Evolutionary conservation across 2,797 vertebrate genomes (phyloP), one percentile per base, ranked within the genome.

Genomic region (Sebastes miniatus): DNA sequence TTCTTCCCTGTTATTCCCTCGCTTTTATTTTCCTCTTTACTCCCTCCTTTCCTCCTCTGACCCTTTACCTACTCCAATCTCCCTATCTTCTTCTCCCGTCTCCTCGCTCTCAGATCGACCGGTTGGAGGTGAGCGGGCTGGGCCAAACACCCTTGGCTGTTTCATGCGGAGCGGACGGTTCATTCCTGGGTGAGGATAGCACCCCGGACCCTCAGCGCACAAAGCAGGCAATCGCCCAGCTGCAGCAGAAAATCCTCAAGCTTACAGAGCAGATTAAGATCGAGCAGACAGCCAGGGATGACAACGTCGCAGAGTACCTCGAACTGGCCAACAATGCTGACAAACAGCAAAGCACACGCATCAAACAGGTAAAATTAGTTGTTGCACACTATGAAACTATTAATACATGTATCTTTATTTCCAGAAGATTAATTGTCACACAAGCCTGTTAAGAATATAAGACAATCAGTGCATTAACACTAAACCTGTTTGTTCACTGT

Each of bases 241-340:
- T 99, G 88, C 98, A 99, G 77, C 99, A 99, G 95, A 99, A 99
- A 91, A 99, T 99, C 92, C 95, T 99, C 86, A 98, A 98, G 89
- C 94, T 99, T 83, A 99, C 98, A 0, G 99, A 99, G 88, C 98
- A 99, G 94, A 98, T 99, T 83, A 99, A 99, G 95, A 97, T 99
- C 1, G 98, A 99, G 86, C 99, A 99, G 92, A 98, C 98, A 0
- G 97, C 97, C 61, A 93, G 98, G 6, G 98, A 99, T 2, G 98
- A 99, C 91, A 99, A 99, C 0, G 98, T 99, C 31, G 97, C 98
- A 0, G 98, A 99, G 88, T 99, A 99, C 91, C 96, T 99, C 89
- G 98, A 99, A 84, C 94, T 99, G 86, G 98, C 98, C 90, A 98
- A 97, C 94, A 98, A 98, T 2, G 98, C 98, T 0, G 98, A 99